Percentiles rank a stretch among this genome's conserved stretches.
Conservation (phyloP, 2,113 vertebrate species). For the Eclectus roratus region DNA sequence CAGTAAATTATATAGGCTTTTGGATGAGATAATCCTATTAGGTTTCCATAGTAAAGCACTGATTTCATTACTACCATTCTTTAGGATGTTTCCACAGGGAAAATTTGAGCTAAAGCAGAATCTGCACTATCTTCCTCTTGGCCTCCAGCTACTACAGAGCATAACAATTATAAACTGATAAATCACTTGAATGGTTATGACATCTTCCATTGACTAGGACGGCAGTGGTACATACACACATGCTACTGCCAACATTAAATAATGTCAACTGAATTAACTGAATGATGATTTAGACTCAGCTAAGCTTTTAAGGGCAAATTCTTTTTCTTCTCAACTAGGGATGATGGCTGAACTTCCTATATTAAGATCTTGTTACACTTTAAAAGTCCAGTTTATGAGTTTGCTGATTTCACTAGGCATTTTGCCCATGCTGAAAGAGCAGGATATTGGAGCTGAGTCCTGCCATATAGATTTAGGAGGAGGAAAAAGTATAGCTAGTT, state of each 20-base stretch:
- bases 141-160: constrained; percentile 1
- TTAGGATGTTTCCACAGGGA: not conserved
- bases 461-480: not conserved
- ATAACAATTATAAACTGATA: constrained; percentile 53
- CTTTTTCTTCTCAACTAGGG: not conserved
- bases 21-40: not conserved
- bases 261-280: constrained; percentile 38
- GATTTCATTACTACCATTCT: not conserved
- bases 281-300: constrained; percentile 38
- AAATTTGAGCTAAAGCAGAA: constrained; percentile 48
- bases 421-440: not conserved
- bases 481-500: not conserved
- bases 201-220: constrained; percentile 48
- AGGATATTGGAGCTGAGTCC: not conserved
- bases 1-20: constrained; percentile 30
- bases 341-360: not conserved
- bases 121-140: constrained; percentile 40
- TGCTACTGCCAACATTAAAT: constrained; percentile 44
- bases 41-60: not conserved
- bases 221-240: constrained; percentile 36
- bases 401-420: constrained; percentile 12
- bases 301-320: constrained; percentile 18
- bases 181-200: constrained; percentile 52
- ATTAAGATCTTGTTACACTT: not conserved
- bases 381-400: not conserved